phyloP scores from a whole-genome alignment of 1,140 invertebrate genomes.

The Drosophila pallidifrons region DNA sequence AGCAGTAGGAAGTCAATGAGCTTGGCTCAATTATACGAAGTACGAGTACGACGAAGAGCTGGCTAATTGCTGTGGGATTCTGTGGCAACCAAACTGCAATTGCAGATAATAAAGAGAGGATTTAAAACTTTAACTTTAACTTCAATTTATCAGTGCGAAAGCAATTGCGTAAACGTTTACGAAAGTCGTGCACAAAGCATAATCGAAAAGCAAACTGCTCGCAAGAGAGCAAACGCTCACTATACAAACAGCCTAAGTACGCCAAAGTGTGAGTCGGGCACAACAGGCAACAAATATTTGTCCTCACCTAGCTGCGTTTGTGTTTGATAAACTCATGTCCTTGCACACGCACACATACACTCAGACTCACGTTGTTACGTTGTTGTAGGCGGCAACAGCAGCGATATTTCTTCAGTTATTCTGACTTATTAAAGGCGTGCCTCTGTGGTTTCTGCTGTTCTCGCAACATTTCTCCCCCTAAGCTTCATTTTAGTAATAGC shows the following conservation, averaged over 20 bases:
- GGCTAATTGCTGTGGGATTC: slow-evolving; percentile 21
- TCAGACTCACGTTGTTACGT: too few relatives aligned
- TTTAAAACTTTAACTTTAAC: not conserved
- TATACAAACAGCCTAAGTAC: slow-evolving; percentile 1
- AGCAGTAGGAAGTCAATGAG: slow-evolving; percentile 32
- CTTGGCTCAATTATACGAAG: not conserved
- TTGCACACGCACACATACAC: not conserved
- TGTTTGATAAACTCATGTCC: slow-evolving; percentile 19
- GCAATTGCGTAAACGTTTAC: not conserved
- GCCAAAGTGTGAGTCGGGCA: not conserved
- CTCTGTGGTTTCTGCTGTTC: slow-evolving; percentile 1
- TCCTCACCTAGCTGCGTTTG: slow-evolving; percentile 9
- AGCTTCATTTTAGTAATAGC: slow-evolving; percentile 16
- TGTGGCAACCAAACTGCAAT: not conserved
- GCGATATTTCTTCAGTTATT: slow-evolving; percentile 13
- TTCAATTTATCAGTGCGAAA: not conserved
- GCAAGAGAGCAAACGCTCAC: not conserved
- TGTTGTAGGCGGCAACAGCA: not conserved
- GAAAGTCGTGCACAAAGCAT: not conserved
- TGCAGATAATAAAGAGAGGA: not conserved
- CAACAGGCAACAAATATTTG: slow-evolving; percentile 14
- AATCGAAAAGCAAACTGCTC: slow-evolving; percentile 6
- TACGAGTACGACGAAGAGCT: not conserved
- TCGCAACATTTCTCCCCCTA: slow-evolving; percentile 8
- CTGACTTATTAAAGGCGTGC: slow-evolving; percentile 7